A percentile compares a stretch with the other conserved stretches of the same genome.
Evolutionary conservation across 2,113 vertebrate genomes (phyloP).

Genomic region (Prinia subflava): DNA sequence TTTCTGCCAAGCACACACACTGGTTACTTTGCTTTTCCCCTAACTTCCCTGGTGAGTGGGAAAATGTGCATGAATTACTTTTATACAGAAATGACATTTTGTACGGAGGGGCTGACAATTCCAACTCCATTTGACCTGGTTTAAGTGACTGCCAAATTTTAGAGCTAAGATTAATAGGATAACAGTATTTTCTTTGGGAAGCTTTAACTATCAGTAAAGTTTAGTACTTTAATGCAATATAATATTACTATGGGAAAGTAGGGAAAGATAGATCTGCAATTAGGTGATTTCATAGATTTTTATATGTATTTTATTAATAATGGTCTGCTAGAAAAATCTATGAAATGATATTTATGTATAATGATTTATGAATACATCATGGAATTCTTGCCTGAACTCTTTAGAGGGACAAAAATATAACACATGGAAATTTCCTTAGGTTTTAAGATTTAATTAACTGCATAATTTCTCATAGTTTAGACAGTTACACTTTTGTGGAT

Average conservation of each 20-base stretch:
- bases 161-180: not conserved
- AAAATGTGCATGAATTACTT: not conserved
- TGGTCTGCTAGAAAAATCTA: not conserved
- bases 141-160: slow-evolving; percentile 5
- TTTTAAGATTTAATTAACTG: slow-evolving; percentile 8
- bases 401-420: not conserved
- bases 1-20: not conserved
- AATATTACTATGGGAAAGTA: not conserved
- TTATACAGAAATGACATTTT: not conserved
- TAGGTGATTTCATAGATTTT: not conserved
- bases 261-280: not conserved
- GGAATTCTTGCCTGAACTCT: not conserved
- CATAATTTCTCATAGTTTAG: not conserved
- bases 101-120: not conserved
- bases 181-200: not conserved
- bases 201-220: not conserved
- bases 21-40: not conserved
- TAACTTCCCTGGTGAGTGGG: not conserved
- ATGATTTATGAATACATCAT: not conserved
- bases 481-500: not conserved
- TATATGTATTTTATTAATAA: not conserved
- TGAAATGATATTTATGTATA: not conserved
- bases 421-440: not conserved
- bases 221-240: not conserved
- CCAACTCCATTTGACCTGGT: not conserved